Base-by-base conservation (phyloP, 2,797 vertebrate species). In the Mastacembelus armatus region DNA sequence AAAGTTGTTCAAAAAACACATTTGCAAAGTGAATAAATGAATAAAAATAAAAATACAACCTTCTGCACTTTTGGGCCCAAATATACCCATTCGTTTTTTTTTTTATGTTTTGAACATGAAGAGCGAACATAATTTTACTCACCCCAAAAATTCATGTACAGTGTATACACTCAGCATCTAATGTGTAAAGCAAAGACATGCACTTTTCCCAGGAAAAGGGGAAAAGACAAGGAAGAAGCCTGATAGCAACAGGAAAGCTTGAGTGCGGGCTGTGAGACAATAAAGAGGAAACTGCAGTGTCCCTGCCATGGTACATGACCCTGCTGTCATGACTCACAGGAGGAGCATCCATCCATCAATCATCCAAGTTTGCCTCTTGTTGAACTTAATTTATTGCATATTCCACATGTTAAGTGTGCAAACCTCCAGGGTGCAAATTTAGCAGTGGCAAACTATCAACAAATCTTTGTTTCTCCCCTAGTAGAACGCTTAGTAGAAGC, bases 401-500 rank as follows among this genome's bases (percentile, higher is more conserved):
- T 89, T 91, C 76, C 78, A 88, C 79, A 67, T 86, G 76, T 88
- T 89, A 88, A 91, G 73, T 49, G 68, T 76, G 76, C 30, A 22
- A 66, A 80, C 71, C 89, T 86, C 89, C 60, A 21, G 81, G 83
- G 85, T 83, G 81, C 74, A 81, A 88, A 89, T 85, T 88, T 75
- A 83, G 54, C 55, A 75, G 85, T 58, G 35, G 67, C 72, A 69
- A 86, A 86, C 71, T 77, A 78, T 89, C 85, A 88, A 85, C 85
- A 88, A 81, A 91, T 87, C 85, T 90, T 88, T 90, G 85, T 83
- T 88, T 87, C 85, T 88, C 85, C 78, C 70, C 73, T 71, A 81
- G 67, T 81, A 81, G 77, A 84, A 74, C 42, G 78, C 82, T 92
- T 81, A 79, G 80, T 62, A 81, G 47, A 67, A 84, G 74, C 60